Base-by-base conservation (phyloP, 2,888 invertebrate genomes). In the Leistus spinibarbis region DNA sequence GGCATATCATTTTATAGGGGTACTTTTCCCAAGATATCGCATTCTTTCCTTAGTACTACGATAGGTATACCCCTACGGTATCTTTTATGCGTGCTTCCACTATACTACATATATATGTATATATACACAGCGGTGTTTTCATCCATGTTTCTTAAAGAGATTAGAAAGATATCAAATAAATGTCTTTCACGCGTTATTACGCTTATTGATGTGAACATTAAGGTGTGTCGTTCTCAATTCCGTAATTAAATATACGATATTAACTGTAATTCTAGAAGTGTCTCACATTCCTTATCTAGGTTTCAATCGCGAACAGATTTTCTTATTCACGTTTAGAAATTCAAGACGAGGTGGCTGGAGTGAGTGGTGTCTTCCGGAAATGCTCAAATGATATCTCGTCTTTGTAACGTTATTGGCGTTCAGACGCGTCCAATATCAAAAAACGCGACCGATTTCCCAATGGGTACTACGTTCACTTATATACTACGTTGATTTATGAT, bases 401-500 rank as follows among this genome's bases (percentile, higher is more conserved):
- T 20, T 19, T 60, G 23, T 23, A 64, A 22, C 22, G 24, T 64
- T 64, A 64, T 64, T 64, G 64, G 17, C 20, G 64, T 64, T 27
- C 23, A 20, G 17, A 23, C 9, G n/a, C 60, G 60, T 20, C 13
- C 57, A 23, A 64, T 64, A 64, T 64, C 13, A 23, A 23, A 64
- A 27, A 17, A 27, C 17, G n/a, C 64, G 64, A 64, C 23, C 23
- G 20, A 23, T 19, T 60, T 64, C 64, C 57, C 64, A 64, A 1
- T n/a, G 64, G 64, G 64, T 23, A 17, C 13, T 10, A 16, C 20
- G 19, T 57, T 17, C 20, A 57, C 40, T 60, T 64, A 17, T 17
- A n/a, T n/a, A n/a, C n/a, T n/a, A 64, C 13, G 23, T 23, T 64
- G 64, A 64, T 64, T 64, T 64, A 64, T 64, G 22, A 27, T 64